phyloP scores from a whole-genome alignment of 2,113 vertebrate species.

The Spilogale gracilis region DNA sequence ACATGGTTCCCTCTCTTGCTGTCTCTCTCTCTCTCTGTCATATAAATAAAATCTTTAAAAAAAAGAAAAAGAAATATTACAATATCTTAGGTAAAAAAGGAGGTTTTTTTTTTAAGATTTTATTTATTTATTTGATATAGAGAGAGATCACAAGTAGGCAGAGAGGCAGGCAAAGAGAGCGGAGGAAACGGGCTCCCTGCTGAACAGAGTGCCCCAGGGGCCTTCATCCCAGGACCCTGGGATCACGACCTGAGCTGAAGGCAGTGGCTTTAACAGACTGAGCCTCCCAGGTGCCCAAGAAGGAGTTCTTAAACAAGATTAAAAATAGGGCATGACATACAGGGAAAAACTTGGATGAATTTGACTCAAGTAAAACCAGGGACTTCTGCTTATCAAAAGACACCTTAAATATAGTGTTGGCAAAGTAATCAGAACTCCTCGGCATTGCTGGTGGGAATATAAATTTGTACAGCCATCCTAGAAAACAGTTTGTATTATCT shows the following conservation, averaged over 20 bases:
- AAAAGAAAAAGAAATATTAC: neutral
- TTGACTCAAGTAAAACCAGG: neutral
- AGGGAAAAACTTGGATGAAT: neutral
- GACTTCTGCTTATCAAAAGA: slow-evolving; percentile 19
- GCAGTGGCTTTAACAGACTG: no score
- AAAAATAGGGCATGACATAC: neutral
- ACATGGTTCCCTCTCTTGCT: neutral
- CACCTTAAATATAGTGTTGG: neutral
- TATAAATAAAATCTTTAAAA: no score
- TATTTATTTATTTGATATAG: no score
- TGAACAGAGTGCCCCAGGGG: no score
- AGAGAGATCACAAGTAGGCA: no score
- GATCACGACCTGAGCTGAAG: no score
- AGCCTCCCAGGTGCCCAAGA: neutral
- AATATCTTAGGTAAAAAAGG: slow-evolving; percentile 2
- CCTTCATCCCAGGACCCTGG: no score
- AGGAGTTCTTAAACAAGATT: neutral
- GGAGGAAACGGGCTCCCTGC: no score
- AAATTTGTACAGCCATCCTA: neutral
- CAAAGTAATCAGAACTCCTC: slow-evolving; percentile 37
- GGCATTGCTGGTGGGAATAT: neutral
- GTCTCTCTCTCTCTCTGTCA: no score
- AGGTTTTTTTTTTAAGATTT: no score
- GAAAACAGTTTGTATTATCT: slow-evolving; percentile 34
- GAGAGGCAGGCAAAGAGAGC: no score